Conservation (phyloP, 2,888 invertebrate species). For the Stegana nigrithorax region DNA sequence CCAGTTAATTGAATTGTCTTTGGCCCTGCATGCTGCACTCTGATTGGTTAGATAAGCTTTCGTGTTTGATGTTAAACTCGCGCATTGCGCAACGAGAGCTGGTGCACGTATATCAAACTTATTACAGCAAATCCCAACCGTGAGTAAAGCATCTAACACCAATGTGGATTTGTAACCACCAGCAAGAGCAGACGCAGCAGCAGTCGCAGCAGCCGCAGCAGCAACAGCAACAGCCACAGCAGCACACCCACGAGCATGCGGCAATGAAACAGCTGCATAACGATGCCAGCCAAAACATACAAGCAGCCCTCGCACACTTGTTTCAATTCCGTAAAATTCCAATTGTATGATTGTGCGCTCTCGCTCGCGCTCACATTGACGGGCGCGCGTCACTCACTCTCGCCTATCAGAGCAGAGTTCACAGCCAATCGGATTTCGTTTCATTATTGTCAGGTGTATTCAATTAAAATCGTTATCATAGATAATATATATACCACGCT, state of each 20-base stretch:
- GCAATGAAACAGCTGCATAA: slow-evolving; percentile 23
- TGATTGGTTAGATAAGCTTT: too few species aligned
- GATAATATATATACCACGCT: slow-evolving; percentile 40
- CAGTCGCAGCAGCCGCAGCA: slow-evolving; percentile 20
- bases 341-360: neutral
- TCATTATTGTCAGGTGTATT: slow-evolving; percentile 51
- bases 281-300: slow-evolving; percentile 22
- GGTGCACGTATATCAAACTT: too few species aligned
- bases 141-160: too few species aligned
- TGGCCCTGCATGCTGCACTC: too few species aligned
- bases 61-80: too few species aligned
- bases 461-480: slow-evolving; percentile 56
- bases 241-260: too few species aligned
- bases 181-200: slow-evolving; percentile 44
- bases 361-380: neutral
- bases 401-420: slow-evolving; percentile 7
- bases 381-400: neutral
- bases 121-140: too few species aligned
- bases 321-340: neutral
- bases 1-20: too few species aligned
- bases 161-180: too few species aligned
- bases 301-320: neutral
- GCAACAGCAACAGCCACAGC: slow-evolving; percentile 23
- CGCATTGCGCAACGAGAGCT: too few species aligned
- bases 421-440: slow-evolving; percentile 57